Evolutionary conservation across 2,888 invertebrate species (phyloP).

Genomic region (Agonopterix alstromeriana): DNA sequence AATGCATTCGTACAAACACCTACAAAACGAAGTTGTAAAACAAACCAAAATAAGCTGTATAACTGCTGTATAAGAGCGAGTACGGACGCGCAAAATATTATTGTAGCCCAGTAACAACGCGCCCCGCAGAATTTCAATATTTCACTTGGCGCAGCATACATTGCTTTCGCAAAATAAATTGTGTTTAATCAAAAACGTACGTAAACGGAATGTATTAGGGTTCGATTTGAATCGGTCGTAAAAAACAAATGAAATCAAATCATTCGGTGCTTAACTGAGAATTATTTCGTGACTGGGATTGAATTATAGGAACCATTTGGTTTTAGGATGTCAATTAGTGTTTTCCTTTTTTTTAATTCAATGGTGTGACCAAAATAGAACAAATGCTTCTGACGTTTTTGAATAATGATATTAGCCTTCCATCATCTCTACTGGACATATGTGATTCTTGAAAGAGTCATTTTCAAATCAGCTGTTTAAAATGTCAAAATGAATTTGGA

Average conservation of each 20-base stretch:
- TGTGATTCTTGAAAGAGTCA: no score
- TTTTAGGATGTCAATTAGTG: no score
- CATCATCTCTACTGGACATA: no score
- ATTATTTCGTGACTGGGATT: slow-evolving; percentile 6
- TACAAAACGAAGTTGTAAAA: background rate
- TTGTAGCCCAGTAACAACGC: slow-evolving; percentile 22
- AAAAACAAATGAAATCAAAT: slow-evolving; percentile 16
- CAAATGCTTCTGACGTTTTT: no score
- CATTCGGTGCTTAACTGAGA: slow-evolving; percentile 16
- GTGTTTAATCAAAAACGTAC: slow-evolving; percentile 12
- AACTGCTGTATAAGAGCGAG: background rate
- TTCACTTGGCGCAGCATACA: slow-evolving; percentile 39
- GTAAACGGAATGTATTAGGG: slow-evolving; percentile 9
- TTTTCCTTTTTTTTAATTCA: no score
- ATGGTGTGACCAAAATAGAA: no score
- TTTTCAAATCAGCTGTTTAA: no score
- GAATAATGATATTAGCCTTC: no score
- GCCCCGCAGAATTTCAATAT: slow-evolving; percentile 46
- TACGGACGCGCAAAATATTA: background rate
- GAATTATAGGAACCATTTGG: no score
- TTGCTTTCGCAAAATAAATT: slow-evolving; percentile 23
- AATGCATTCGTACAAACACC: slow-evolving; percentile 29
- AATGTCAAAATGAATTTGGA: no score
- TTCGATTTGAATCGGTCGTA: slow-evolving; percentile 7
- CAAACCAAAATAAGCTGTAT: background rate